Evolutionary conservation across 2,113 vertebrate genomes (phyloP).

Genomic region (Microcebus ravelobensis): DNA sequence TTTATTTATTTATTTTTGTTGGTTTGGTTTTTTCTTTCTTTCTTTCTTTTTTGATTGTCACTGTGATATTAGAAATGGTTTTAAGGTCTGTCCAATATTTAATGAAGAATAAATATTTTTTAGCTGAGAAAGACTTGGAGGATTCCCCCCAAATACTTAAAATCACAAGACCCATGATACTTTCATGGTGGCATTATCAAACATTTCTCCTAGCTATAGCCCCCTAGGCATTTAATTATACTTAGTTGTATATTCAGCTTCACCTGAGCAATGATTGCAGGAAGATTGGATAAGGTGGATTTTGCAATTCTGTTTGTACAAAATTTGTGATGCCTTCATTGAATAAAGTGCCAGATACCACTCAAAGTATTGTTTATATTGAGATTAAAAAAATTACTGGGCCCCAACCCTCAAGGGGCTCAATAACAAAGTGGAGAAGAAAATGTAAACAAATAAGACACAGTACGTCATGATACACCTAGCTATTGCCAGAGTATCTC

Average conservation of each 20-base stretch:
- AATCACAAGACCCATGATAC: not conserved
- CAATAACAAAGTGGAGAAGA: not conserved
- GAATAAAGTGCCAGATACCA: not conserved
- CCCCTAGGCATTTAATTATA: not conserved
- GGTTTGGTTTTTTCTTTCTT: too few species aligned
- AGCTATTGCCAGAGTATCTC: not conserved
- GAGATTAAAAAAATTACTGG: not conserved
- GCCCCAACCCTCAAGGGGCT: accelerated
- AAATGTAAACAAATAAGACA: slow-evolving; percentile 18
- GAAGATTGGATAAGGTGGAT: not conserved
- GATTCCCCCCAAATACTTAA: not conserved
- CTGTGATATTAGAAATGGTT: not conserved
- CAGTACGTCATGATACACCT: not conserved
- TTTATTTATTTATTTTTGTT: too few species aligned
- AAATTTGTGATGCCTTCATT: not conserved
- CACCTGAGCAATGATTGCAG: not conserved
- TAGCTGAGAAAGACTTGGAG: not conserved
- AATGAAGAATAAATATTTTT: not conserved
- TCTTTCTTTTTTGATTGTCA: not conserved
- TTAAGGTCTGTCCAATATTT: not conserved
- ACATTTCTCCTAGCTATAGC: not conserved
- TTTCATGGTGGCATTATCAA: not conserved
- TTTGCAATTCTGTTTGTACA: not conserved
- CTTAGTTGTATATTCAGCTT: not conserved
- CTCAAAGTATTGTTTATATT: not conserved